Percentiles rank a stretch among this genome's conserved stretches.
phyloP scores from a whole-genome alignment of 2,888 invertebrate genomes.

The Drosophila kokeensis region DNA sequence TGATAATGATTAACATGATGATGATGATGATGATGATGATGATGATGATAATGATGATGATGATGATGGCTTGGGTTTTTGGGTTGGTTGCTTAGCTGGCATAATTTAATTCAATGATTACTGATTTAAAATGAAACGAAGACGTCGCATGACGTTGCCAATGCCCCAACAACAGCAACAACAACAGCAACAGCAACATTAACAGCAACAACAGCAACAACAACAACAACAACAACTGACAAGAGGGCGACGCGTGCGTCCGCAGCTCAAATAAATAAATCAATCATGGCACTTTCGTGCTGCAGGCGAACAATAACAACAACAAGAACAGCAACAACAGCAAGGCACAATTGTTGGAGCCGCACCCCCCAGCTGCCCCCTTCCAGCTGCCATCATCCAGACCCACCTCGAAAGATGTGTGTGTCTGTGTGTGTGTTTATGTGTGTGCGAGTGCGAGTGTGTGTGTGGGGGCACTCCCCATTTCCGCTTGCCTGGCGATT shows the following conservation, averaged over 20 bases:
- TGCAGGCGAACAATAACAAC: slow-evolving; percentile 29
- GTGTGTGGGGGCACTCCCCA: slow-evolving; percentile 68
- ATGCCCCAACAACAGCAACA: slow-evolving; percentile 41
- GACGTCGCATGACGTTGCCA: slow-evolving; percentile 60
- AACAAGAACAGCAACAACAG: slow-evolving; percentile 1
- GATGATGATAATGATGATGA: slow-evolving; percentile 4
- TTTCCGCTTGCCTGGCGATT: slow-evolving; percentile 76
- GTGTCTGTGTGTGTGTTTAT: slow-evolving; percentile 17
- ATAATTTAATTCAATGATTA: slow-evolving; percentile 82
- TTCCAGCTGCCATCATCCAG: slow-evolving; percentile 12
- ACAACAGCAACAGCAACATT: slow-evolving; percentile 6
- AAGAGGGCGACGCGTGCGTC: slow-evolving; percentile 61
- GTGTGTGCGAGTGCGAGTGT: slow-evolving; percentile 16
- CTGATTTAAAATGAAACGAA: slow-evolving; percentile 74
- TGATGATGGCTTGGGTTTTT: slow-evolving; percentile 43
- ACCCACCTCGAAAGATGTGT: slow-evolving; percentile 30
- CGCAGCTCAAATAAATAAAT: slow-evolving; percentile 77
- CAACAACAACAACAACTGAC: slow-evolving; percentile 22
- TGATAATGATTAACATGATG: slow-evolving; percentile 32
- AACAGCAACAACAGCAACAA: background rate
- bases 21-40: background rate
- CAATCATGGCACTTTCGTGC: slow-evolving; percentile 70
- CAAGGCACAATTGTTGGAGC: slow-evolving; percentile 30
- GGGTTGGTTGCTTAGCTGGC: slow-evolving; percentile 53
- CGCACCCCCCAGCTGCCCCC: slow-evolving; percentile 5